Evolutionary conservation across 37 sponge, comb jelly and placozoan species (phyloP), one percentile per base, ranked within the genome.

Genomic region (Ianthella basta): DNA sequence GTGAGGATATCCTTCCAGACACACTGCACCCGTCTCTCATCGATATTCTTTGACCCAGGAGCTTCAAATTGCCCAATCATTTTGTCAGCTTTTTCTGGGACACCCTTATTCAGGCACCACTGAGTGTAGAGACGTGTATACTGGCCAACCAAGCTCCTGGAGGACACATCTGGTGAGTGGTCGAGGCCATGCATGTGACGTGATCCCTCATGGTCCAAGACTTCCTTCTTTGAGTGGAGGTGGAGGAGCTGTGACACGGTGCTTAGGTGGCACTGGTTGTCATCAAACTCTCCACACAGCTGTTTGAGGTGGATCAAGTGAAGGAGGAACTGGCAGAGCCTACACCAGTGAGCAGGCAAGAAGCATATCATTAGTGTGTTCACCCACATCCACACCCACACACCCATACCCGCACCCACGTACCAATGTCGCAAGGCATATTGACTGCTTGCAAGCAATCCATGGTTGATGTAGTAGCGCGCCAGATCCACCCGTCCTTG

Each of bases 371-470:
- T 8, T 44, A 44, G 50, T 44, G 50, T 8, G 8, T 44, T 44
- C 50, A 10, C 50, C 8, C 50, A 44, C 50, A 10, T 44, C 50
- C 3, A 8, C 8, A 1, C 70, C 12, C 70, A 13, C 70, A 69
- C 70, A 13, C 70, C 12, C 70, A 69, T 33, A 69, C 35, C 12
- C 70, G 34, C 35, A 69, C 35, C 10, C 35, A 69, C 70, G 34
- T 30, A 75, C 78, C 78, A 75, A 1, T 36, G 21, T 41, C 44
- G 54, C n/a, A 75, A 24, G 15, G 44, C 78, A 50, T 75, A 75
- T 1, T 44, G 16, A 40, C 54, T 24, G 25, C 78, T 75, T 15
- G 37, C 16, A n/a, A n/a, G n/a, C 54, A 75, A 41, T 41, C 78
- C 78, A 40, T 75, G 78, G 23, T 40, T 53, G n/a, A 41, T 41